Evolutionary conservation across 1,140 invertebrate genomes (phyloP), one percentile per base, ranked within the genome.

Genomic region (Achatina immaculata): DNA sequence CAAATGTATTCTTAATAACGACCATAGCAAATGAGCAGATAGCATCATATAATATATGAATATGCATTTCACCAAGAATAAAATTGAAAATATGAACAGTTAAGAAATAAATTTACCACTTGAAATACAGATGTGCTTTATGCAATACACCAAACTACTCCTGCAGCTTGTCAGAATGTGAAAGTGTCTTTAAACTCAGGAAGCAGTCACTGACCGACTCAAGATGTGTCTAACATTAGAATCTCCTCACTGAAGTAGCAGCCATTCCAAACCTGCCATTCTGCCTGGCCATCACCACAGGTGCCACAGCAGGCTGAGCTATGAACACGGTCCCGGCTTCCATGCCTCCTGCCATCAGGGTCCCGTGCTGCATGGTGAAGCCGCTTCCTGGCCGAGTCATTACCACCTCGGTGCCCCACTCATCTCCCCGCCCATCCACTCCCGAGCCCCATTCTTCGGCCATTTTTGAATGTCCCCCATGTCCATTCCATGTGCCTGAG

Each of bases 291-390:
- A 80, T 40, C 45, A 69, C 40, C 0, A 72, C 48, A 31, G 76
- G 76, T n/a, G 78, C 0, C 68, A 80, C 36, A 28, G 43, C 68
- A 38, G 78, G 78, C 36, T 80, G 78, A 40, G 66, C 68, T 34
- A 80, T 72, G 38, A 71, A 80, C 14, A 80, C 78, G 1, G 62
- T 65, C n/a, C 42, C 51, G 4, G 31, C 66, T 69, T 42, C 66
- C 58, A 78, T 66, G 24, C 48, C 34, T 34, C 48, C 24, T 9
- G 75, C 31, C 75, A 78, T 78, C 65, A 79, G 69, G 34, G 78
- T 66, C 28, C 43, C 42, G 43, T 68, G 78, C 48, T 71, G 78
- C 55, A 80, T 58, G 68, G 55, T 48, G 38, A 45, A 80, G 24
- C 68, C 38, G 4, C 77, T 38, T 66, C 75, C 77, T 14, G 66